These are phyloP conservation scores for Leptinotarsa peninsularis DNA, from an alignment of 2,888 invertebrate genomes.

Conservation along the genomic window DNA sequence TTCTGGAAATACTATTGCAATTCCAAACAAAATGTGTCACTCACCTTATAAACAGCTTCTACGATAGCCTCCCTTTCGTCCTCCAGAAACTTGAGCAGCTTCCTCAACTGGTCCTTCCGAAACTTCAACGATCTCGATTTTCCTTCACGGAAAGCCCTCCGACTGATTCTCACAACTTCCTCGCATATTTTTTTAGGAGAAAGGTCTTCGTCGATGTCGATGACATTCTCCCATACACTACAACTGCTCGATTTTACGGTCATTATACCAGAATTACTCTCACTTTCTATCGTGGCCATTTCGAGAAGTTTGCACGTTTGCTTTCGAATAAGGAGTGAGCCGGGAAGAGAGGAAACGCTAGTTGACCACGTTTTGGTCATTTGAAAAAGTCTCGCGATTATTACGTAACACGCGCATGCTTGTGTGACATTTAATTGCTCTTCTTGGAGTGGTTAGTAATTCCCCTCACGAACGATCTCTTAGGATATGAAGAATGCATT, in stretches of 20 bases:
- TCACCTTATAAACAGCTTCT: conserved; percentile 75
- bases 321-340: conserved; percentile 35
- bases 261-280: conserved; percentile 29
- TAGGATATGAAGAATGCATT: background rate
- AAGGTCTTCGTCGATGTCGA: conserved; percentile 41
- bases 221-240: conserved; percentile 41
- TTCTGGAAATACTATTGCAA: background rate
- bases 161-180: conserved; percentile 72
- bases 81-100: conserved; percentile 79
- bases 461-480: background rate
- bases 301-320: conserved; percentile 22
- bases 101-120: conserved; percentile 84
- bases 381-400: conserved; percentile 24
- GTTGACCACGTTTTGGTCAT: conserved; percentile 23
- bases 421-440: background rate
- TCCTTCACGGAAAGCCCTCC: conserved; percentile 82
- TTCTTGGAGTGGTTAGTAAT: background rate
- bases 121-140: conserved; percentile 84
- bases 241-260: conserved; percentile 24
- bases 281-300: conserved; percentile 48
- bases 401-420: conserved; percentile 34
- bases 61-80: conserved; percentile 82
- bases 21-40: background rate
- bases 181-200: conserved; percentile 37
- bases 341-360: conserved; percentile 18